Conservation (phyloP, 2,113 vertebrate genomes). For the Hepsetus odoe region DNA sequence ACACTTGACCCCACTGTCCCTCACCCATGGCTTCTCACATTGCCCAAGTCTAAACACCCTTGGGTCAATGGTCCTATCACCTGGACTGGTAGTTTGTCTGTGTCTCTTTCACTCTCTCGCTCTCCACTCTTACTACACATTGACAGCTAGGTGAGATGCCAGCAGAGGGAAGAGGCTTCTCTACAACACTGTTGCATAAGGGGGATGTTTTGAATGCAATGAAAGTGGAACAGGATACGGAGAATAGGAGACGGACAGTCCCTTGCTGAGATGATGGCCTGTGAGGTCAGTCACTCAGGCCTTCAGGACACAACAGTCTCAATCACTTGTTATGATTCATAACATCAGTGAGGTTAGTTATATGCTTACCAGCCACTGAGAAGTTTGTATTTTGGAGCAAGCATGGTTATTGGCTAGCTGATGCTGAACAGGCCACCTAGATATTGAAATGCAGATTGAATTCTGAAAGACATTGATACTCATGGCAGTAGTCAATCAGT, state of each 20-base stretch:
- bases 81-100: background rate
- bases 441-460: no score
- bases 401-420: no score
- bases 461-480: no score
- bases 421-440: no score
- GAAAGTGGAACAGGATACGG: slow-evolving; percentile 9
- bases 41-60: slow-evolving; percentile 54
- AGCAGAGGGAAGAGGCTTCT: background rate
- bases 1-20: slow-evolving; percentile 57
- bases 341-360: no score
- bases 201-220: slow-evolving; percentile 2
- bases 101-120: background rate
- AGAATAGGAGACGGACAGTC: background rate
- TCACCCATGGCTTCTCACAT: slow-evolving; percentile 41
- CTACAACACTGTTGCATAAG: background rate
- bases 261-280: background rate
- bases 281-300: background rate
- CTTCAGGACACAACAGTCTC: no score
- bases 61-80: background rate
- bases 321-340: no score
- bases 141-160: slow-evolving; percentile 31
- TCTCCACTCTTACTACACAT: slow-evolving; percentile 3
- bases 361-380: no score
- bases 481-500: no score
- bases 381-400: no score